Evolutionary conservation across 2,113 vertebrate species (phyloP), one percentile per base, ranked within the genome.

Genomic region (Leiothrix lutea): DNA sequence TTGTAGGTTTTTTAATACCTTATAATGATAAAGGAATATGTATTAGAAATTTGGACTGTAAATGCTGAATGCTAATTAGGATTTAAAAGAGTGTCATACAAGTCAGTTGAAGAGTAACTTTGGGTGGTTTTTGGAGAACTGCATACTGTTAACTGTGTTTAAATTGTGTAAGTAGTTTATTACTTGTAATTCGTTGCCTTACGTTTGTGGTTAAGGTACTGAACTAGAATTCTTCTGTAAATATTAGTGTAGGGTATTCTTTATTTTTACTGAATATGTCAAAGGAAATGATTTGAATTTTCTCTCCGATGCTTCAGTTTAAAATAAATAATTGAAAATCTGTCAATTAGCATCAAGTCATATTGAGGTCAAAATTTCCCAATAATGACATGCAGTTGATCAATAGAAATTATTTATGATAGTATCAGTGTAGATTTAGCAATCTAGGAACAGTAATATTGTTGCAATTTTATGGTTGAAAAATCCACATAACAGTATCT

Each of bases 221-320:
- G 82, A 94, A 91, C 87, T 93, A 72, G 86, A 95, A 95, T 92
- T 83, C 12, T 47, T 65, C 58, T 91, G 9, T 77, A 92, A 96
- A 96, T 97, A 80, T 91, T 95, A 77, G n/a, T 38, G 56, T 51
- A 85, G 51, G 33, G 3, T 83, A 84, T 91, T 96, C 94, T 92
- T 93, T 91, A 38, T 96, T 80, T 97, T 72, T 85, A n/a, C 62
- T 75, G 53, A 97, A 80, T 81, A 93, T 88, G 67, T 87, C 82
- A 89, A 96, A 94, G 70, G 23, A 86, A 90, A 61, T 53, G 1
- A 82, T 38, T 88, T 79, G 35, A 81, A 56, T 29, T 80, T 86
- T 92, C 26, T 91, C 50, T 78, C 56, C 23, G 57, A 1, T 85
- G 35, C 33, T 66, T 86, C 83, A 45, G 42, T 45, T 19, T 84